Conservation (phyloP, 2,113 vertebrate species). For the Dermatemys mawii region DNA sequence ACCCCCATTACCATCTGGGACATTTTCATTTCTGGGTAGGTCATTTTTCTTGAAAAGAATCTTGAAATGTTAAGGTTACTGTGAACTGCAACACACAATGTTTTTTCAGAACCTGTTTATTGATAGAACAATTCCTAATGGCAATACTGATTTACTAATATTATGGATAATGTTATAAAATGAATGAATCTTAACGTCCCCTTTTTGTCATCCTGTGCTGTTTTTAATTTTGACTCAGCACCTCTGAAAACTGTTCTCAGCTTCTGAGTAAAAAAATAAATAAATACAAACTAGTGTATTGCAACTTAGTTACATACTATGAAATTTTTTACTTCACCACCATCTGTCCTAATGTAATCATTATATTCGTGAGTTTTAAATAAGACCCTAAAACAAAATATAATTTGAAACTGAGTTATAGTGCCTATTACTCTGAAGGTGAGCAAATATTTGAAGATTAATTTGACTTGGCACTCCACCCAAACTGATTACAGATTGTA, state of each 20-base stretch:
- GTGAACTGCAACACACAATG: neutral
- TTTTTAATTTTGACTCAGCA: neutral
- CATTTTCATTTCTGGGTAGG: neutral
- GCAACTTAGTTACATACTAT: conserved; percentile 54
- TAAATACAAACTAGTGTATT: conserved; percentile 39
- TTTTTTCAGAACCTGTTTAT: neutral
- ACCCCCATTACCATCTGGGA: neutral
- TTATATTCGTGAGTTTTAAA: neutral
- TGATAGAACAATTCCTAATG: neutral
- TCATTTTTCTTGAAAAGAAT: neutral
- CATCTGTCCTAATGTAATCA: neutral
- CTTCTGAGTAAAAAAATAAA: neutral
- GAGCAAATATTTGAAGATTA: neutral
- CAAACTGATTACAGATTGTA: neutral
- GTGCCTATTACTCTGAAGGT: neutral
- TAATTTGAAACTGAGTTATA: neutral
- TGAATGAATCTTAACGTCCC: neutral
- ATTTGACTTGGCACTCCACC: too few relatives aligned
- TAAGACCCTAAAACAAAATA: neutral
- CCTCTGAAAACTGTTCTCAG: conserved; percentile 28
- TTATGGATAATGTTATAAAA: neutral
- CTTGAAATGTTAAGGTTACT: neutral
- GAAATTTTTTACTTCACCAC: conserved; percentile 8
- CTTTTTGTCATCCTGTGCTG: neutral
- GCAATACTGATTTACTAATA: neutral